Conservation (phyloP, 2,797 vertebrate species). For the Rallus crepitans region DNA sequence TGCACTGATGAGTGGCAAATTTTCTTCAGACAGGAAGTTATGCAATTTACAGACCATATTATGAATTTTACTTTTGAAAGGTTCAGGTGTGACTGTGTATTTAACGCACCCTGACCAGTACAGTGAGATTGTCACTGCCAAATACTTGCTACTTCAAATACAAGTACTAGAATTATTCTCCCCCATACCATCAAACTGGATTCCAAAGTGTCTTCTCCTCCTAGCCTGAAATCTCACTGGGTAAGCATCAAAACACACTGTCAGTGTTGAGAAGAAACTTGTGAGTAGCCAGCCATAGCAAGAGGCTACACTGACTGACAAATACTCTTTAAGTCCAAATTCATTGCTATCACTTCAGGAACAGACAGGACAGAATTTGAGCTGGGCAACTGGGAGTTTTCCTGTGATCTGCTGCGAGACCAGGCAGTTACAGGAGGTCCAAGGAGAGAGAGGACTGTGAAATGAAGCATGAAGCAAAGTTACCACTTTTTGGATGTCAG, state of each 20-base stretch:
- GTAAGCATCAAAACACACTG: not conserved
- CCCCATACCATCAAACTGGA: not conserved
- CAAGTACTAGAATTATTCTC: not conserved
- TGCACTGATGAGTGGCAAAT: slow-evolving; percentile 20
- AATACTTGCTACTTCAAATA: not conserved
- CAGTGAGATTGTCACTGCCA: not conserved
- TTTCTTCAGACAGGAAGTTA: slow-evolving; percentile 40
- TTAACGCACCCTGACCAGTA: not conserved
- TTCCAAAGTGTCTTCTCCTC: not conserved
- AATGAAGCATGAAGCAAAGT: not conserved
- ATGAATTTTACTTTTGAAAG: slow-evolving; percentile 21
- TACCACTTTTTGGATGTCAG: not conserved
- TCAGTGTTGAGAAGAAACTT: not conserved
- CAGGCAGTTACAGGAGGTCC: not conserved
- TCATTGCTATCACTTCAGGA: not conserved
- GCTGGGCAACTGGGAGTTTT: not conserved
- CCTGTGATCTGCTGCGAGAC: not conserved
- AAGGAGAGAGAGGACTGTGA: not conserved
- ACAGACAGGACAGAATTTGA: not conserved
- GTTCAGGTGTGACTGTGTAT: not conserved
- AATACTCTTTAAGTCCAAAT: not conserved
- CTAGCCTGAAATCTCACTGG: not conserved
- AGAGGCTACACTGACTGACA: not conserved
- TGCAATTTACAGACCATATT: slow-evolving; percentile 32
- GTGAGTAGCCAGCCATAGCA: not conserved